Evolutionary conservation across 1,140 invertebrate genomes (phyloP).

Genomic region (Epicauta chinensis): DNA sequence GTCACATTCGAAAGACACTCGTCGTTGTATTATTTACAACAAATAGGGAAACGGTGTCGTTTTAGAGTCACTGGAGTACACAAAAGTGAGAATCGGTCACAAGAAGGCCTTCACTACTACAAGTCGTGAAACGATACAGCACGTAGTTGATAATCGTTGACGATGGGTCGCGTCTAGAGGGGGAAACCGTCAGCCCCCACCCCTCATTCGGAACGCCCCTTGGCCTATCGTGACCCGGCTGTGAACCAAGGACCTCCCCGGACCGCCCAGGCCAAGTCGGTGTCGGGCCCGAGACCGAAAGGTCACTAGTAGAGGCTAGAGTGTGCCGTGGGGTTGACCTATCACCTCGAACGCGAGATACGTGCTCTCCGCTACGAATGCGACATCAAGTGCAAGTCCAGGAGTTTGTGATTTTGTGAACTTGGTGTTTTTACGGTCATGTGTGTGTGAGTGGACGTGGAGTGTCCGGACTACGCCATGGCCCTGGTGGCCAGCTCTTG

Average conservation of each 20-base stretch:
- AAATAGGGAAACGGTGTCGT: neutral
- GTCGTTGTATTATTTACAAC: no score
- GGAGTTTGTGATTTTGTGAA: conserved; percentile 21
- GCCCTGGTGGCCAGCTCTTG: conserved; percentile 64
- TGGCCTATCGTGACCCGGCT: conserved; percentile 43
- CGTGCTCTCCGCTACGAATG: conserved; percentile 28
- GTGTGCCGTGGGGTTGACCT: conserved; percentile 42
- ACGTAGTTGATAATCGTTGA: conserved; percentile 3
- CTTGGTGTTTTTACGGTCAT: conserved; percentile 18
- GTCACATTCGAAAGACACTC: no score
- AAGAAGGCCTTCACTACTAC: conserved; percentile 7
- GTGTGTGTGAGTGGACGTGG: conserved; percentile 38
- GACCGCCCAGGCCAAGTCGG: conserved; percentile 42
- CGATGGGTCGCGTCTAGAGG: neutral
- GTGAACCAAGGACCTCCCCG: conserved; percentile 41
- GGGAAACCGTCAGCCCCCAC: conserved; percentile 5
- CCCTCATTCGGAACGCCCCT: conserved; percentile 33
- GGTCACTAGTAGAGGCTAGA: conserved; percentile 44
- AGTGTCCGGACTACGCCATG: conserved; percentile 52
- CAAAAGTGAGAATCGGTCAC: neutral
- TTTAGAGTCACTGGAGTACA: conserved; percentile 12
- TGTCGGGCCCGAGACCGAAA: conserved; percentile 42
- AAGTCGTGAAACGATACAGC: conserved; percentile 5
- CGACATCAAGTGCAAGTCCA: conserved; percentile 26
- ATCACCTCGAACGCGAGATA: conserved; percentile 41